A percentile compares a stretch with the other conserved stretches of the same genome.
Evolutionary conservation across 37 sponge, comb jelly and placozoan genomes (phyloP).

Genomic region (Haliclona indistincta): DNA sequence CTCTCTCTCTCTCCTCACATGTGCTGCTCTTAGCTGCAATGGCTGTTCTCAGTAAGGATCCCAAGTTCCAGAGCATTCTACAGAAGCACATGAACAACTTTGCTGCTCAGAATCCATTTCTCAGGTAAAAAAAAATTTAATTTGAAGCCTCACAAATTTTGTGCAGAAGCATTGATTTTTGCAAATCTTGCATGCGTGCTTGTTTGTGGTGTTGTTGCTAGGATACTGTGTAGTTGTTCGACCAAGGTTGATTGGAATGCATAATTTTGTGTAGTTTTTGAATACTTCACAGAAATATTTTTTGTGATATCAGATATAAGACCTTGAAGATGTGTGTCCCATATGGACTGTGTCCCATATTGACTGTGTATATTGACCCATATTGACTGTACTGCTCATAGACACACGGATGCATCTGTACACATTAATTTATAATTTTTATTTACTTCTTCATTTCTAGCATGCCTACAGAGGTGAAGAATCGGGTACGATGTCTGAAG

Average conservation of each 20-base stretch:
- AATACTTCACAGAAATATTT: too few species aligned
- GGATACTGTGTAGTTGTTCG: too few species aligned
- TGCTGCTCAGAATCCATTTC: background rate
- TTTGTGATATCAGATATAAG: too few species aligned
- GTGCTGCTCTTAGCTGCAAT: background rate
- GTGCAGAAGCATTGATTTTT: too few species aligned
- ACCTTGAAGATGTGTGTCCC: too few species aligned
- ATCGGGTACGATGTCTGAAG: conserved; percentile 71
- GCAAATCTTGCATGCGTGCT: too few species aligned
- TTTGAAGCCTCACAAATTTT: too few species aligned
- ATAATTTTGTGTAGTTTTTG: too few species aligned
- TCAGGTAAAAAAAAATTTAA: background rate
- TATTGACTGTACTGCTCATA: background rate
- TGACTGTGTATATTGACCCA: background rate
- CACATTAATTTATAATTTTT: background rate
- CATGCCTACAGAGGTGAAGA: conserved; percentile 48
- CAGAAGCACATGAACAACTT: background rate
- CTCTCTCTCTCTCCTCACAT: background rate
- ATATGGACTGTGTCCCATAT: background rate
- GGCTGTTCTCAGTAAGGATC: background rate
- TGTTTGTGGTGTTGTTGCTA: too few species aligned
- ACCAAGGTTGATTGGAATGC: too few species aligned
- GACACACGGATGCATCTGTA: background rate
- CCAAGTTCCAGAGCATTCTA: background rate
- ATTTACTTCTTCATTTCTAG: background rate